Percentiles rank a stretch among this genome's conserved stretches.
These are phyloP conservation scores for Camponotus vicinus DNA, from an alignment of 1,140 invertebrate genomes.

Conservation along the genomic window DNA sequence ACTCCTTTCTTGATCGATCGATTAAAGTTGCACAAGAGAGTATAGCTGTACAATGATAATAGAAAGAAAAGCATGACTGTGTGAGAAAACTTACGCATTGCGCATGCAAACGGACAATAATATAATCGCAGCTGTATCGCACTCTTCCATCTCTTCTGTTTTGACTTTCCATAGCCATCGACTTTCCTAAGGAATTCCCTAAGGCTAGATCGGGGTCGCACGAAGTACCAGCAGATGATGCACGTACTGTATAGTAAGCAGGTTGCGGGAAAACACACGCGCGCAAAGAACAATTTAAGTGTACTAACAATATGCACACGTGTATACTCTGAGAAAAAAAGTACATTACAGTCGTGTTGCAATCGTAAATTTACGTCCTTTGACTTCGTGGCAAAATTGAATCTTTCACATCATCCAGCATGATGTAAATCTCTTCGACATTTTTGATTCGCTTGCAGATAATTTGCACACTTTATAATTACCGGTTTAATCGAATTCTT, in stretches of 20 bases:
- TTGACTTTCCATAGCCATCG: conserved; percentile 70
- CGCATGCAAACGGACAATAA: conserved; percentile 65
- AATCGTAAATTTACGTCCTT: conserved; percentile 32
- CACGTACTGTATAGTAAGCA: conserved; percentile 5
- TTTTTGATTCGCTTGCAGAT: background rate
- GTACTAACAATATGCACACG: conserved; percentile 25
- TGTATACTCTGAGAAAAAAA: conserved; percentile 39
- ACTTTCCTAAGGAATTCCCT: conserved; percentile 61
- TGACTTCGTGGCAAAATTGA: conserved; percentile 23
- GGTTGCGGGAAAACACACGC: conserved; percentile 36
- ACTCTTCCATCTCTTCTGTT: conserved; percentile 66
- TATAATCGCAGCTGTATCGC: conserved; percentile 56
- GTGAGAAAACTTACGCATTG: conserved; percentile 69
- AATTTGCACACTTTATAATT: background rate
- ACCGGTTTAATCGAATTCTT: background rate
- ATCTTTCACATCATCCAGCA: conserved; percentile 15
- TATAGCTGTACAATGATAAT: conserved; percentile 40
- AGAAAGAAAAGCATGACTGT: conserved; percentile 40
- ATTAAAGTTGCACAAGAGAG: conserved; percentile 68
- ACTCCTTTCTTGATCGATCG: conserved; percentile 49
- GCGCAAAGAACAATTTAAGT: conserved; percentile 40
- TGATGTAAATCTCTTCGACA: background rate
- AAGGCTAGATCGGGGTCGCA: conserved; percentile 71
- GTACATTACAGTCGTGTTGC: conserved; percentile 10
- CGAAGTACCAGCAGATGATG: conserved; percentile 16